Base-by-base conservation (phyloP, 2,113 vertebrate genomes). In the Pollimyrus isidori region DNA sequence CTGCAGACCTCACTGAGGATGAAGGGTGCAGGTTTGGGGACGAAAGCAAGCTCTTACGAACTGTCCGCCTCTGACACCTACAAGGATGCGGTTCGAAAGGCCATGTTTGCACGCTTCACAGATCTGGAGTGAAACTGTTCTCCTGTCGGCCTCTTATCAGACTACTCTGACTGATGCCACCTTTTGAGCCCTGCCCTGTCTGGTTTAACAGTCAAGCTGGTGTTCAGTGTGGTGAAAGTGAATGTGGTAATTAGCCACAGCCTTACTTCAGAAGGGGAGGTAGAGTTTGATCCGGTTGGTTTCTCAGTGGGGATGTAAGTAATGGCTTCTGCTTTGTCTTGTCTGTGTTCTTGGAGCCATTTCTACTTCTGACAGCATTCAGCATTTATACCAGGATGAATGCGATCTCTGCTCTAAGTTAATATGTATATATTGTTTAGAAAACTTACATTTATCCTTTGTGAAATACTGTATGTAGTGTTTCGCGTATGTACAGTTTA, bases 21-120 rank as follows among this genome's bases (percentile, higher is more conserved):
- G 92, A 94, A 96, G 91, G 97, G 97, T 89, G 97, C 97, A 88
- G 97, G 97, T 48, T 91, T 97, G 53, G 97, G 97, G 80, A 96
- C 96, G 88, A 97, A 96, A 90, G 96, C 96, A 88, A 96, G 96
- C n/a, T 95, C 97, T 0, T 97, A 97, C 0, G 96, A 96, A 0
- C 95, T 96, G 42, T 96, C 95, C 2, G 95, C 96, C 1, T 95
- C 96, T 0, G 96, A 97, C 88, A 96, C 96, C 0, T 97, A 97
- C 94, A 97, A 97, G 91, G 97, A 97, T 0, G 96, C 96, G 0
- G 97, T 97, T 82, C 94, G 96, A 92, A 97, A 97, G 96, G 97
- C 97, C 91, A 97, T 97, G 97, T 97, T 97, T 0, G 96, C 96
- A 42, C 95, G 96, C n/a, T 97, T 97, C 95, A 97, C 96, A 0